Base-by-base conservation (phyloP, 2,113 vertebrate genomes). In the Charadrius vociferus region DNA sequence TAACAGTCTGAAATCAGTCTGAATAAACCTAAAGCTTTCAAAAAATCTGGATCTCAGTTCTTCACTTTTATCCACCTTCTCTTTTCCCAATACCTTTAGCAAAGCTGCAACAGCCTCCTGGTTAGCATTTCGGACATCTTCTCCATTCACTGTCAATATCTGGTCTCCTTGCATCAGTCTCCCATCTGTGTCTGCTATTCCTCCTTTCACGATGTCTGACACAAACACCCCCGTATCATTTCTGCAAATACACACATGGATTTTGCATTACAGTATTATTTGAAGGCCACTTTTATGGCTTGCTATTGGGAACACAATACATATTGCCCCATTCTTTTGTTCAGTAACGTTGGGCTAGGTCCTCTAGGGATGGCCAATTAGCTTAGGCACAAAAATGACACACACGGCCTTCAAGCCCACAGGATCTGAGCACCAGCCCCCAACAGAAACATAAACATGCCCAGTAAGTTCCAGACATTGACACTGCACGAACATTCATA, bases 201-300 rank as follows among this genome's bases (percentile, higher is more conserved):
- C 99, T 79, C 99, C 99, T 98, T 99, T 99, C 83, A 99, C 99
- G 1, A 99, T 99, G 58, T 99, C 99, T 1, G 99, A 99, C 81
- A 99, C 99, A 94, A 99, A 99, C 22, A 99, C 99, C 8, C 99
- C 99, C 0, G 99, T 99, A 93, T 99, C 99, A 41, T 98, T 99
- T 98, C 99, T 99, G 97, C 27, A 95, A 93, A 92, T 36, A 92
- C 21, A 93, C 4, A 94, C 34, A 86, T 10, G 19, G 66, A 59
- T 87, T 83, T 79, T 78, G 58, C 14, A 72, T 91, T 79, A 96
- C 36, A 36, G 29, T 68, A 41, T 3, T 77, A 49, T 61, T 20
- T 61, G 21, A 72, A 2, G 3, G 32, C 4, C 18, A 71, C 45
- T 62, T 77, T 81, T 34, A 81, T 21, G 30, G 26, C 6, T 82